Percentiles rank a stretch among this genome's conserved stretches.
phyloP scores from a whole-genome alignment of 1,140 invertebrate species.

The Scaptomyza hsui region DNA sequence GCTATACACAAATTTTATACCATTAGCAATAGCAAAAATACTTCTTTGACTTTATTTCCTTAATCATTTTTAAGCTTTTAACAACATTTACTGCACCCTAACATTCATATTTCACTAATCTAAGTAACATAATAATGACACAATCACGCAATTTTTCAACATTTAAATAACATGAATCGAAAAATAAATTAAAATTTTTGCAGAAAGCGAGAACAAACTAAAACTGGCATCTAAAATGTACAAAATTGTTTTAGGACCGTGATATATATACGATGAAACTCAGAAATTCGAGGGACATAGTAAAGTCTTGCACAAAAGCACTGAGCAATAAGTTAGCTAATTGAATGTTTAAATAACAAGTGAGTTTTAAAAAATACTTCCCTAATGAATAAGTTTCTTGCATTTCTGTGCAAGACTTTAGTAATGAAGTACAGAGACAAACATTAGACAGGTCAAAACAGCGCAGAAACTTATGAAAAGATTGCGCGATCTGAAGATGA shows the following conservation, averaged over 20 bases:
- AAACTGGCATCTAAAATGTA: not conserved
- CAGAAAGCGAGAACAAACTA: not conserved
- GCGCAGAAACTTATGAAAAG: not conserved
- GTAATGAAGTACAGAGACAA: conserved; percentile 3
- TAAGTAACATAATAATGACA: conserved; percentile 12
- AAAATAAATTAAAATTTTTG: conserved; percentile 6
- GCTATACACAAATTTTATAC: not conserved
- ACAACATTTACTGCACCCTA: not conserved
- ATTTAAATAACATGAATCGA: conserved; percentile 2
- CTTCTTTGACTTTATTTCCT: not conserved
- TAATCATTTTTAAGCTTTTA: too few relatives aligned
- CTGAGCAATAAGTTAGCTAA: not conserved
- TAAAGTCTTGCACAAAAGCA: conserved; percentile 1
- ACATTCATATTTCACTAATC: not conserved
- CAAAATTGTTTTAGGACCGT: not conserved
- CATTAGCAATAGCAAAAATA: not conserved
- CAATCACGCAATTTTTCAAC: conserved; percentile 38
- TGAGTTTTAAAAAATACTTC: too few relatives aligned
- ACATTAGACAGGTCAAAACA: conserved; percentile 6
- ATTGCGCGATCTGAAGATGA: not conserved
- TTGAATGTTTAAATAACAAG: too few relatives aligned
- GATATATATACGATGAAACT: not conserved
- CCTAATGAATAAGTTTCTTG: too few relatives aligned
- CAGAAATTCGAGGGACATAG: not conserved
- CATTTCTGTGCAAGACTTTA: conserved; percentile 12